phyloP scores from a whole-genome alignment of 1,140 invertebrate genomes.

The Drosophila bocki region DNA sequence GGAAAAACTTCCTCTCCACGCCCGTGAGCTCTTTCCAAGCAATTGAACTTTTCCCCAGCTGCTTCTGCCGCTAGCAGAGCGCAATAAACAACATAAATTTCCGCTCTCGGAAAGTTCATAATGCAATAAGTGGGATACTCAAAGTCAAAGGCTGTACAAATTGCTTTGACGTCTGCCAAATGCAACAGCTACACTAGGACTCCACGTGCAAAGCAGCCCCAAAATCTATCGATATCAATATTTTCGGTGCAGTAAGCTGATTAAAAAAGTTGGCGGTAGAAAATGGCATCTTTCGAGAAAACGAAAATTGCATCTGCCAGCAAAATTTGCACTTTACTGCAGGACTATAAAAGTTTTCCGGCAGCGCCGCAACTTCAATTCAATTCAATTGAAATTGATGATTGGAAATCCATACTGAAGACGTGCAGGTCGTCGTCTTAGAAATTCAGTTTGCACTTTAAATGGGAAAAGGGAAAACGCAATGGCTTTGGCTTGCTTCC shows the following conservation, averaged over 20 bases:
- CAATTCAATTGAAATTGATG: slow-evolving; percentile 71
- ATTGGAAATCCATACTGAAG: slow-evolving; percentile 51
- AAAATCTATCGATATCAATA: slow-evolving; percentile 30
- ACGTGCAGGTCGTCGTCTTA: slow-evolving; percentile 13
- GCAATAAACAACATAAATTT: slow-evolving; percentile 27
- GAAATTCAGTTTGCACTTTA: slow-evolving; percentile 16
- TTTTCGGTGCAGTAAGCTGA: neutral
- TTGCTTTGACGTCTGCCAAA: slow-evolving; percentile 1
- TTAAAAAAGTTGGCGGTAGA: slow-evolving; percentile 6
- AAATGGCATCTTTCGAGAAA: neutral
- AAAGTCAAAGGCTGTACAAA: slow-evolving; percentile 22
- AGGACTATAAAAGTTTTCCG: slow-evolving; percentile 47
- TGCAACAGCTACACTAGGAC: neutral
- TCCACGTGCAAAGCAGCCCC: neutral
- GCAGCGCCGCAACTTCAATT: slow-evolving; percentile 11
- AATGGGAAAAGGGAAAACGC: slow-evolving; percentile 21
- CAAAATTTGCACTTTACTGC: slow-evolving; percentile 40
- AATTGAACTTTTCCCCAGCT: slow-evolving; percentile 20
- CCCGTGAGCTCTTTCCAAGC: slow-evolving; percentile 4
- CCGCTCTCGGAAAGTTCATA: slow-evolving; percentile 26
- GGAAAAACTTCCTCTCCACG: neutral
- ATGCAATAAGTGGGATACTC: slow-evolving; percentile 13
- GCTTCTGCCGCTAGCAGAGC: neutral
- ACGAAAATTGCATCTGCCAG: slow-evolving; percentile 17
- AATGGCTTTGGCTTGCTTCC: neutral